Evolutionary conservation across 2,888 invertebrate genomes (phyloP).

Genomic region (Hyposoter didymator): DNA sequence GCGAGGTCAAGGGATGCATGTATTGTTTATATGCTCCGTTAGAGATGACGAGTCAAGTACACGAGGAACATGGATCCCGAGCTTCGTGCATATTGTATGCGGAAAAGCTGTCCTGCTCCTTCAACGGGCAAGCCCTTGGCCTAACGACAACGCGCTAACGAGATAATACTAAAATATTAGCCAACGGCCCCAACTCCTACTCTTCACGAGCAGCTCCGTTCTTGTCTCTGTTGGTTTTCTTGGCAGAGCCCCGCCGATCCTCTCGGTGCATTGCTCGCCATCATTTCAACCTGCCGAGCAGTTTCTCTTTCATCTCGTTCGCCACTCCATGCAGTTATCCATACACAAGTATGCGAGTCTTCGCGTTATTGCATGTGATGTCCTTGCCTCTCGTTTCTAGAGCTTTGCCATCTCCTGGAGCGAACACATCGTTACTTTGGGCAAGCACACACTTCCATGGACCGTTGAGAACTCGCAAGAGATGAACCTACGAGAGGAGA

Average conservation of each 20-base stretch:
- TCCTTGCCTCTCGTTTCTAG: conserved; percentile 41
- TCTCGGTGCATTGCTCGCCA: conserved; percentile 10
- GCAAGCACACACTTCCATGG: background rate
- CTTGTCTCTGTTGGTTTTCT: conserved; percentile 47
- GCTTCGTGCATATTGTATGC: conserved; percentile 76
- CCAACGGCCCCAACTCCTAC: conserved; percentile 47
- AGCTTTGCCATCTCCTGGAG: conserved; percentile 40
- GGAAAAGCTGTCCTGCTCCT: conserved; percentile 59
- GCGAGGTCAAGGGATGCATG: conserved; percentile 75
- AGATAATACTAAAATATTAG: conserved; percentile 80
- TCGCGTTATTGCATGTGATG: conserved; percentile 47
- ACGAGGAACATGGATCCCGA: conserved; percentile 69
- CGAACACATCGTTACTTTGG: conserved; percentile 33
- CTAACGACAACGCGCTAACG: conserved; percentile 79
- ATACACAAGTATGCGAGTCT: background rate
- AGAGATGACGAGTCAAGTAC: conserved; percentile 70
- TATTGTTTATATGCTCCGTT: conserved; percentile 78
- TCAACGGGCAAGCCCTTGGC: conserved; percentile 61
- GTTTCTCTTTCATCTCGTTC: conserved; percentile 50
- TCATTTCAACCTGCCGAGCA: background rate
- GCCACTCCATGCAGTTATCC: background rate
- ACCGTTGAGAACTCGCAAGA: background rate
- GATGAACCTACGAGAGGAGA: background rate
- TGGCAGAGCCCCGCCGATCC: background rate
- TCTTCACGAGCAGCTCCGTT: conserved; percentile 9